phyloP scores from a whole-genome alignment of 2,113 vertebrate genomes.

The Tenebrosternarchus preto region DNA sequence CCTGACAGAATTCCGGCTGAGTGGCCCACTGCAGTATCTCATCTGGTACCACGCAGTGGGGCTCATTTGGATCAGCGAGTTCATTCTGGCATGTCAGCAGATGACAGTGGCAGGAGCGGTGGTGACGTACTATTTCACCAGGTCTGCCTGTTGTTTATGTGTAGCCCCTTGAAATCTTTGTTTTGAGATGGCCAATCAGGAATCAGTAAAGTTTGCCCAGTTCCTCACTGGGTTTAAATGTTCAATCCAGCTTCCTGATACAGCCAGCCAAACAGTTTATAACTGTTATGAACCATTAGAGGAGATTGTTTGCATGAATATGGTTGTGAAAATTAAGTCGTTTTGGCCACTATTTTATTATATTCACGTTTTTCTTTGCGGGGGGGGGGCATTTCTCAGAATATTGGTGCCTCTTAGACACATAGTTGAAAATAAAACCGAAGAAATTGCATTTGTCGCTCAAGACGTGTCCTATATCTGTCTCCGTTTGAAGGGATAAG shows the following conservation, averaged over 20 bases:
- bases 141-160: conserved; percentile 67
- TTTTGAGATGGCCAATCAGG: not conserved
- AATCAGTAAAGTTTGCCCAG: not conserved
- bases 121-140: conserved; percentile 97
- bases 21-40: conserved; percentile 90
- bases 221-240: not conserved
- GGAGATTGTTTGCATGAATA: no score
- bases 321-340: no score
- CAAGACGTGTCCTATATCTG: not conserved
- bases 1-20: conserved; percentile 86
- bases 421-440: not conserved
- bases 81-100: conserved; percentile 97
- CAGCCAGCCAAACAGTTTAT: not conserved
- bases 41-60: conserved; percentile 95
- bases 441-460: not conserved
- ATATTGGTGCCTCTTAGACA: not conserved
- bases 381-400: not conserved
- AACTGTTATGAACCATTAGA: not conserved
- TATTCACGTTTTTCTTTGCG: not conserved
- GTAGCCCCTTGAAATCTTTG: not conserved
- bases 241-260: not conserved
- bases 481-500: conserved; percentile 82
- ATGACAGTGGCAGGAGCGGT: conserved; percentile 98
- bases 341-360: not conserved
- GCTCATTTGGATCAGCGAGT: conserved; percentile 97